Percentiles rank a stretch among this genome's conserved stretches.
Conservation (phyloP, 2,888 invertebrate species). For the Himalopsyche kuldschensis region DNA sequence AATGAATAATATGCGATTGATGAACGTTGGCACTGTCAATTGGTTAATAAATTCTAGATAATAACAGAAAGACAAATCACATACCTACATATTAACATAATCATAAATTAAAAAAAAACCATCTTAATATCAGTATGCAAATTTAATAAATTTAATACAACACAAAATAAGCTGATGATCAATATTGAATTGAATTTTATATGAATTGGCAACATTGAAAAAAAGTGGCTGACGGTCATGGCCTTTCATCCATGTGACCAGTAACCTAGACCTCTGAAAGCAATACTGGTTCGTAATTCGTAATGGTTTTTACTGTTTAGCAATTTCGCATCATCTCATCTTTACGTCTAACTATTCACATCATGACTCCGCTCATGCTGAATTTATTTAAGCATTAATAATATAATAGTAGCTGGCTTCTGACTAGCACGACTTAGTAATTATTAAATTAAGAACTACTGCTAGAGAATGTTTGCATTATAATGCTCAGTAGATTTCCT, state of each 20-base stretch:
- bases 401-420: background rate
- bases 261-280: background rate
- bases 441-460: no score
- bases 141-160: no score
- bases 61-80: no score
- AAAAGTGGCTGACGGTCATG: background rate
- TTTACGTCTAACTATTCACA: background rate
- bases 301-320: background rate
- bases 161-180: no score
- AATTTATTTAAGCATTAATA: background rate
- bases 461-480: no score
- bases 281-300: background rate
- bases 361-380: background rate
- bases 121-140: no score
- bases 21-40: no score
- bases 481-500: no score
- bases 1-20: no score
- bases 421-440: background rate
- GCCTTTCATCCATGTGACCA: background rate
- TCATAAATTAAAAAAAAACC: no score
- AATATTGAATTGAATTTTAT: background rate
- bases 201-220: background rate
- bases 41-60: no score
- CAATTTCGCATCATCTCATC: background rate
- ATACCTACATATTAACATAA: no score